Evolutionary conservation across 2,888 invertebrate species (phyloP).

Genomic region (Rhogogaster chlorosoma): DNA sequence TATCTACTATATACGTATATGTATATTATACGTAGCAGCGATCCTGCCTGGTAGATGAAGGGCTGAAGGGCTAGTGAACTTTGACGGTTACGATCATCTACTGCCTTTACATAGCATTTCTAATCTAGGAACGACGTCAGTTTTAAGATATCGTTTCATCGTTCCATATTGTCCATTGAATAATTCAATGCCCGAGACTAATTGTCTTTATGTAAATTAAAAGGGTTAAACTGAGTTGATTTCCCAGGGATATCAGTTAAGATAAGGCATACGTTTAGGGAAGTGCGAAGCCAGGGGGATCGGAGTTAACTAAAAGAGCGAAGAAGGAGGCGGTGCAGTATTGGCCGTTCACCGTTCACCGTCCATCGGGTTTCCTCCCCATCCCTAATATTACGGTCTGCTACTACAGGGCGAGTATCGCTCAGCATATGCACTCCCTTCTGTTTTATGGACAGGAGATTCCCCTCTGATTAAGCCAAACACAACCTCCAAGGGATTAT

Average conservation of each 20-base stretch:
- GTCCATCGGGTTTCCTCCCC: slow-evolving; percentile 14
- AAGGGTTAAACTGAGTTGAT: slow-evolving; percentile 63
- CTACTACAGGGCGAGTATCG: slow-evolving; percentile 17
- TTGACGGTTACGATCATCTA: not conserved
- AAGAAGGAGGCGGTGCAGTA: slow-evolving; percentile 61
- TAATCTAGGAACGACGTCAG: slow-evolving; percentile 3
- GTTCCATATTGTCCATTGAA: slow-evolving; percentile 63
- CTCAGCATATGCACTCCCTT: slow-evolving; percentile 69
- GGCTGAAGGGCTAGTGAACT: not conserved
- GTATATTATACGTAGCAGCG: not conserved
- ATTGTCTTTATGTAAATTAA: slow-evolving; percentile 75
- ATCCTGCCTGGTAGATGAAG: not conserved
- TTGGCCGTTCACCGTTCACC: not conserved
- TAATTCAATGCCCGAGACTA: slow-evolving; percentile 75
- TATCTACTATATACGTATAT: slow-evolving; percentile 30
- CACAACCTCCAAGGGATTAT: slow-evolving; percentile 72
- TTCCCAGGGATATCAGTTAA: slow-evolving; percentile 69
- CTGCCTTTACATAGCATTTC: not conserved
- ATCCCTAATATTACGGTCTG: not conserved
- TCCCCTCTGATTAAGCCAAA: slow-evolving; percentile 72
- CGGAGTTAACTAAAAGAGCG: slow-evolving; percentile 56
- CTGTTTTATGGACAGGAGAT: slow-evolving; percentile 66
- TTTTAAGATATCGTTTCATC: slow-evolving; percentile 23
- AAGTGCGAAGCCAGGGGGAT: not conserved
- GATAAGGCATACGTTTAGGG: slow-evolving; percentile 31